Conservation (phyloP, 2,113 vertebrate species). For the Petaurus breviceps region DNA sequence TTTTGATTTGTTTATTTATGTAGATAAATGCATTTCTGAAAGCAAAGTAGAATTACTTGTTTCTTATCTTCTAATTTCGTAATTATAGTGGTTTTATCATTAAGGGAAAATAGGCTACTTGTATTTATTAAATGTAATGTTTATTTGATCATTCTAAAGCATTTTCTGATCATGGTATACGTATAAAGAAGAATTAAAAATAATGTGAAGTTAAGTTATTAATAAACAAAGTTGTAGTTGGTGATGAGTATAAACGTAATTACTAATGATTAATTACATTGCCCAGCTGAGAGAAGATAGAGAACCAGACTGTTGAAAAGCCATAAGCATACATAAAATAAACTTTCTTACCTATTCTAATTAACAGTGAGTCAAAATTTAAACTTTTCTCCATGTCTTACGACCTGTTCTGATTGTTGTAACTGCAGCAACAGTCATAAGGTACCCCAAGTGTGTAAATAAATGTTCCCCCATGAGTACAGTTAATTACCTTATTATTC, state of each 20-base stretch:
- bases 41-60: slow-evolving; percentile 46
- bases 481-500: slow-evolving; percentile 31
- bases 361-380: slow-evolving; percentile 21
- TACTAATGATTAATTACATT: slow-evolving; percentile 51
- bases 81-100: slow-evolving; percentile 55
- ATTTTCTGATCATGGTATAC: slow-evolving; percentile 55
- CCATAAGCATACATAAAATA: slow-evolving; percentile 35
- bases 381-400: slow-evolving; percentile 29
- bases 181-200: slow-evolving; percentile 50
- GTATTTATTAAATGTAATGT: slow-evolving; percentile 44
- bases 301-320: slow-evolving; percentile 34
- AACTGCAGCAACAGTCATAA: slow-evolving; percentile 15
- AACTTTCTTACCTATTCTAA: slow-evolving; percentile 32
- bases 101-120: slow-evolving; percentile 39
- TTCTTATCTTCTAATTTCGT: slow-evolving; percentile 36
- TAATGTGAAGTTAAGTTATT: slow-evolving; percentile 64
- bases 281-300: slow-evolving; percentile 42
- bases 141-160: slow-evolving; percentile 32
- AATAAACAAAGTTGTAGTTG: slow-evolving; percentile 49
- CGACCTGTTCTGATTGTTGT: slow-evolving; percentile 40
- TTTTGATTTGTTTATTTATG: slow-evolving; percentile 66
- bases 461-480: slow-evolving; percentile 47
- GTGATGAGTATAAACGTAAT: neutral
- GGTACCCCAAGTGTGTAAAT: neutral
- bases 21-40: slow-evolving; percentile 52